Conservation (phyloP, 1,140 invertebrate genomes). For the Heliothis subflexa region DNA sequence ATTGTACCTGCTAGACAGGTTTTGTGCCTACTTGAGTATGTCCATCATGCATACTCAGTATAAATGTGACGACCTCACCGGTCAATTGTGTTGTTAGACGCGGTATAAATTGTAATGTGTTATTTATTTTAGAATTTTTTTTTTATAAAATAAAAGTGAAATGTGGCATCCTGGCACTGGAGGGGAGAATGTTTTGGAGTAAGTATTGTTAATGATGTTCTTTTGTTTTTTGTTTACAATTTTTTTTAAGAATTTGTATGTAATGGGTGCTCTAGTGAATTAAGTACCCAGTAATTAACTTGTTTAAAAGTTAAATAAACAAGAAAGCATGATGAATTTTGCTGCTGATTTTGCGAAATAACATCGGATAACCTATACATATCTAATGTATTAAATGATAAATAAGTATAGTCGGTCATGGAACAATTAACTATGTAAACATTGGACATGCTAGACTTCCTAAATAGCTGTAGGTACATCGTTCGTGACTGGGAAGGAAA, state of each 20-base stretch:
- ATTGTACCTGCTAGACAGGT: not conserved
- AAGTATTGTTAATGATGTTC: slow-evolving; percentile 10
- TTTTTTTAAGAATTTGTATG: not conserved
- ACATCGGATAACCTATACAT: no score
- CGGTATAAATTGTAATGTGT: not conserved
- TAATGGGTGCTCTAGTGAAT: not conserved
- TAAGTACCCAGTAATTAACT: no score
- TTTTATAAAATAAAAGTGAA: slow-evolving; percentile 15
- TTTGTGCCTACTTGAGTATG: not conserved
- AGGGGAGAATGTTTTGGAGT: slow-evolving; percentile 48
- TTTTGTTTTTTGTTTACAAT: not conserved
- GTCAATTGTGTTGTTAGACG: not conserved
- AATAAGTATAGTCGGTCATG: no score
- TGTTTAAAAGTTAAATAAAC: no score
- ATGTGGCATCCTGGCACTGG: slow-evolving; percentile 55
- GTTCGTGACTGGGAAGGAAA: no score
- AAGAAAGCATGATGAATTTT: no score
- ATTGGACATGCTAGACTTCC: no score
- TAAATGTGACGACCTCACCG: not conserved
- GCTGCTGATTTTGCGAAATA: no score
- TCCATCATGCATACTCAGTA: not conserved
- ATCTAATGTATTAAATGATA: no score
- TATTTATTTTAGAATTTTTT: slow-evolving; percentile 12
- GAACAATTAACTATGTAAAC: no score
- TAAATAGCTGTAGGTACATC: no score